phyloP scores from a whole-genome alignment of 1,140 invertebrate species.

The Macrocentrus cingulum region DNA sequence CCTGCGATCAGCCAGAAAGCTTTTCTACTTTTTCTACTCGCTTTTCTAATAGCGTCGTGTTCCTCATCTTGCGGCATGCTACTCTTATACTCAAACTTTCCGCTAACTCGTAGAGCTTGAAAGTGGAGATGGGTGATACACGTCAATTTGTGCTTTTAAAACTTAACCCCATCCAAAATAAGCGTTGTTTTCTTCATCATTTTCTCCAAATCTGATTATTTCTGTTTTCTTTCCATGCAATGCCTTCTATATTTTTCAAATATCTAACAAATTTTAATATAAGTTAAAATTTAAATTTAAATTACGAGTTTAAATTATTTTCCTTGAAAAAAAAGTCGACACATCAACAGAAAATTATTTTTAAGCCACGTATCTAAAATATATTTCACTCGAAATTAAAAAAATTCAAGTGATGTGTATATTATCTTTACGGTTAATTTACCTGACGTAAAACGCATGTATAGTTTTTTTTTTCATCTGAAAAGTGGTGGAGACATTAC shows the following conservation, averaged over 20 bases:
- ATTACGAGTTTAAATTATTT: too few relatives aligned
- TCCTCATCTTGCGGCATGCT: background rate
- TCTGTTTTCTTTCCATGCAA: too few relatives aligned
- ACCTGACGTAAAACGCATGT: too few relatives aligned
- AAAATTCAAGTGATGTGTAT: too few relatives aligned
- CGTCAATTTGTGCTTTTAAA: background rate
- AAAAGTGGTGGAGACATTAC: background rate
- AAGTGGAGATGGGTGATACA: background rate
- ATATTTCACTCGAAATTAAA: background rate
- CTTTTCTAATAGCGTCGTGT: background rate
- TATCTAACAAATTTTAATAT: too few relatives aligned
- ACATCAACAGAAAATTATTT: too few relatives aligned
- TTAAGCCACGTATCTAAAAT: too few relatives aligned
- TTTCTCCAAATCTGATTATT: too few relatives aligned
- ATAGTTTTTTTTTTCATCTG: background rate
- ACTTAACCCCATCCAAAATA: background rate
- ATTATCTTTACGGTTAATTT: too few relatives aligned
- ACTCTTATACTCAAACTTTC: slow-evolving; percentile 21
- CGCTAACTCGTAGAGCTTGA: slow-evolving; percentile 36
- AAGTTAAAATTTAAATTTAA: too few relatives aligned
- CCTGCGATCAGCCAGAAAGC: background rate
- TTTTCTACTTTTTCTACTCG: background rate
- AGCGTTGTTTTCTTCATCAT: slow-evolving; percentile 1
- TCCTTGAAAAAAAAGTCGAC: too few relatives aligned
- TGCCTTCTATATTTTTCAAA: too few relatives aligned